phyloP scores from a whole-genome alignment of 1,140 invertebrate species.

The Potamilus streckersoni region DNA sequence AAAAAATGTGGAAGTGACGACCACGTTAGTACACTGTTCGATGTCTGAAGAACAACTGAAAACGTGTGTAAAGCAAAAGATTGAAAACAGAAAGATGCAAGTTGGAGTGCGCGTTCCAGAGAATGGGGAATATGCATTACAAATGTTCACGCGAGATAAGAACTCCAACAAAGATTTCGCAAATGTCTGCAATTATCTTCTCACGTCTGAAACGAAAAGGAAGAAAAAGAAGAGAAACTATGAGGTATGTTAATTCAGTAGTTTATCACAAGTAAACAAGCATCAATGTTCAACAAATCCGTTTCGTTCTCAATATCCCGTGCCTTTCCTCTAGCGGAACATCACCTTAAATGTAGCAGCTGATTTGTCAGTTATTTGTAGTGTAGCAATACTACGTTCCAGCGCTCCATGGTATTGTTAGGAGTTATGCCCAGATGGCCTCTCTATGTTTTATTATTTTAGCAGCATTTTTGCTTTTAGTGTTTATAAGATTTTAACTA shows the following conservation, averaged over 20 bases:
- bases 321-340: too few species aligned
- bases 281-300: too few species aligned
- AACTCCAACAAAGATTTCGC: constrained; percentile 2
- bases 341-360: too few species aligned
- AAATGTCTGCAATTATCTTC: constrained; percentile 28
- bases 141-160: constrained; percentile 14
- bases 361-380: too few species aligned
- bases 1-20: constrained; percentile 6
- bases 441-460: too few species aligned
- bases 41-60: constrained; percentile 21
- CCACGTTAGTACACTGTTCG: constrained; percentile 13
- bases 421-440: too few species aligned
- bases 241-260: constrained; percentile 2
- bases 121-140: constrained; percentile 27
- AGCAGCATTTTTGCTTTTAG: too few species aligned
- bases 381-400: too few species aligned
- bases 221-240: constrained; percentile 9
- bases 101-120: constrained; percentile 18
- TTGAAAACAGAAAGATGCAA: constrained; percentile 1
- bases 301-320: too few species aligned
- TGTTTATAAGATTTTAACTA: too few species aligned
- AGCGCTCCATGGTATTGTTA: too few species aligned
- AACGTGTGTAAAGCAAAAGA: constrained; percentile 10
- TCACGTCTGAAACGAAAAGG: constrained; percentile 9
- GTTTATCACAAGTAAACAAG: too few species aligned